Conservation (phyloP, 2,888 invertebrate species). For the Gymnosoma rotundatum region DNA sequence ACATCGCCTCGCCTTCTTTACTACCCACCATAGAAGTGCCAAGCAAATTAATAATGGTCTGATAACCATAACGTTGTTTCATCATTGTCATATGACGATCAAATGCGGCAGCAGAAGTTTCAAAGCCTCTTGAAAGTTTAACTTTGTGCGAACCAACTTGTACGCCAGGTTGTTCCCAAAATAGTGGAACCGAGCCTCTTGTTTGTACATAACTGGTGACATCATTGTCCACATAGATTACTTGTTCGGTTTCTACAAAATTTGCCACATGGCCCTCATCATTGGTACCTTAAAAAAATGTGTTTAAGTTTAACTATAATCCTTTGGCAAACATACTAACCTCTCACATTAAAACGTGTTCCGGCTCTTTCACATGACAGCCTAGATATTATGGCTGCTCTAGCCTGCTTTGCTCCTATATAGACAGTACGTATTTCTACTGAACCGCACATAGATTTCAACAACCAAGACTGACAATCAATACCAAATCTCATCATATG, state of each 20-base stretch:
- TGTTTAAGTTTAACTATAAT: neutral
- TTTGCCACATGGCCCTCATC: slow-evolving; percentile 99
- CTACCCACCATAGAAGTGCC: slow-evolving; percentile 95
- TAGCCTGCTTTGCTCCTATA: slow-evolving; percentile 96
- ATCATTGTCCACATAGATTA: slow-evolving; percentile 94
- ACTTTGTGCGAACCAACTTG: slow-evolving; percentile 99
- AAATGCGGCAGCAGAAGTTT: slow-evolving; percentile 96
- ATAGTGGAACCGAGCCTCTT: slow-evolving; percentile 97
- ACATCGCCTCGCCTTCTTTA: slow-evolving; percentile 98
- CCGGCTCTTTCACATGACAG: slow-evolving; percentile 99
- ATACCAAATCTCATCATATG: slow-evolving; percentile 96
- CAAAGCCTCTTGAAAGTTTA: slow-evolving; percentile 96
- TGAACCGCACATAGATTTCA: slow-evolving; percentile 98
- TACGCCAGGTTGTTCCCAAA: slow-evolving; percentile 99
- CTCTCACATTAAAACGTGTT: slow-evolving; percentile 98
- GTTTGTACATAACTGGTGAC: slow-evolving; percentile 95
- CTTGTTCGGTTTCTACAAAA: slow-evolving; percentile 99
- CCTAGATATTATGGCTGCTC: slow-evolving; percentile 97
- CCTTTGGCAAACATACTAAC: slow-evolving; percentile 39
- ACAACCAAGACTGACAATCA: slow-evolving; percentile 94
- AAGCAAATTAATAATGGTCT: slow-evolving; percentile 95
- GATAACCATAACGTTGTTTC: slow-evolving; percentile 94
- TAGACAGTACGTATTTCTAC: slow-evolving; percentile 99
- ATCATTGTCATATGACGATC: slow-evolving; percentile 94
- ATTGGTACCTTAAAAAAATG: slow-evolving; percentile 87